Evolutionary conservation across 2,113 vertebrate species (phyloP), one percentile per base, ranked within the genome.

Genomic region (Sclerurus mexicanus): DNA sequence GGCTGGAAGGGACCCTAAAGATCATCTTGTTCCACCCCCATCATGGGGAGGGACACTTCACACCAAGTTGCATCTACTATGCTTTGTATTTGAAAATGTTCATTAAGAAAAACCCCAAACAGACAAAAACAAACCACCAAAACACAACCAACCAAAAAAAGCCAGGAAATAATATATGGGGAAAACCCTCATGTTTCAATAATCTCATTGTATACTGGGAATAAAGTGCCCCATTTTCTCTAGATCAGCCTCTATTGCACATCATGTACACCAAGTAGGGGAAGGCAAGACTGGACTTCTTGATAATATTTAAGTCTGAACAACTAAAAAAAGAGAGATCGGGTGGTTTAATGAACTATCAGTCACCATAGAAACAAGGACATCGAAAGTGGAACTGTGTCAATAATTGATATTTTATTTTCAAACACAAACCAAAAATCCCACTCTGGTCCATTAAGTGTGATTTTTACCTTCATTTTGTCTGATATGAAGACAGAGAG

Each of bases 261-360:
- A 8, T 5, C 0, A 0, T 14, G 17, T 15, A 12, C 12, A 12
- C 3, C 4, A 5, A 10, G 8, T 2, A 37, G 17, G 3, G 2
- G 27, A 52, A 56, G 35, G 23, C 37, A 53, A 63, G 12, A n/a
- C 6, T 37, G 16, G 22, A 31, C 23, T 79, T 52, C n/a, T 52
- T 47, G 55, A 31, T n/a, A 12, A 25, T 72, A 14, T 73, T 67
- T 56, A 87, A 49, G 22, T 40, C 14, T 3, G 1, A 46, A 42
- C 12, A 35, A 83, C 82, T 86, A 46, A n/a, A 40, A 28, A 83
- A 85, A 89, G 6, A 72, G 14, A 62, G 14, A 6, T 59, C 12
- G 4, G 21, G 46, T n/a, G 33, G 24, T 84, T 74, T 71, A 66
- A 90, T 30, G 75, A 93, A 74, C 46, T 50, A 23, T 3, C 55